Evolutionary conservation across 2,888 invertebrate genomes (phyloP).

Genomic region (Ganaspis brasiliensis): DNA sequence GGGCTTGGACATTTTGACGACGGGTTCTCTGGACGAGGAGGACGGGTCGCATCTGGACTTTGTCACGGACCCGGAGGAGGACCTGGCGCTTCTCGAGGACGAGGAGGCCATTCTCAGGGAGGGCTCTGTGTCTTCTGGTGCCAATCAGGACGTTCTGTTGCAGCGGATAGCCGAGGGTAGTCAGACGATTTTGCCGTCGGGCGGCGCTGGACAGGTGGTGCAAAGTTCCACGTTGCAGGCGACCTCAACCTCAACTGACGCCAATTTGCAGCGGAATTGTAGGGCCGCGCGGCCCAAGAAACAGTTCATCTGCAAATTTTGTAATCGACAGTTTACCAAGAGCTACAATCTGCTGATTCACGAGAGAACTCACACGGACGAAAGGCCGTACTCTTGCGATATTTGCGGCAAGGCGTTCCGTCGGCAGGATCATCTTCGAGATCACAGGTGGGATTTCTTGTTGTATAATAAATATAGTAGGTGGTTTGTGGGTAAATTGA

Average conservation of each 20-base stretch:
- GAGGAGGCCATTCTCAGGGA: constrained; percentile 87
- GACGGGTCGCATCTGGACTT: constrained; percentile 74
- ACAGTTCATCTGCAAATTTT: constrained; percentile 99
- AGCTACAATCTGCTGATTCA: constrained; percentile 99
- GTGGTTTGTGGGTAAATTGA: neutral
- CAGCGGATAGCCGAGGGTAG: constrained; percentile 73
- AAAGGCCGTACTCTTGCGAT: constrained; percentile 98
- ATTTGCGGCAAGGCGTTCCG: constrained; percentile 99
- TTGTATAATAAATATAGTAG: constrained; percentile 29
- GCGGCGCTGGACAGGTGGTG: constrained; percentile 49
- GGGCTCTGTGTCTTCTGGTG: constrained; percentile 63
- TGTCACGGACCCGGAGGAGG: constrained; percentile 83
- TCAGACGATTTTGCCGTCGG: constrained; percentile 44
- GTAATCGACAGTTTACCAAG: constrained; percentile 98
- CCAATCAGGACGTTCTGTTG: constrained; percentile 71
- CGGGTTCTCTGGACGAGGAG: constrained; percentile 67
- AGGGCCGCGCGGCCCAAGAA: constrained; percentile 85
- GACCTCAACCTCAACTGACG: constrained; percentile 66
- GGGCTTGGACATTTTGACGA: constrained; percentile 55
- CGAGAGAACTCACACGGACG: constrained; percentile 98
- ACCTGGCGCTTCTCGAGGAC: constrained; percentile 88
- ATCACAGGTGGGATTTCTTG: constrained; percentile 89
- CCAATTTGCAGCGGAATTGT: constrained; percentile 71
- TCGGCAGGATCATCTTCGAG: constrained; percentile 97
- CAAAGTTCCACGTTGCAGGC: constrained; percentile 64